A percentile compares a stretch with the other conserved stretches of the same genome.
Evolutionary conservation across 2,113 vertebrate genomes (phyloP).

Genomic region (Xenotilapia leptura): DNA sequence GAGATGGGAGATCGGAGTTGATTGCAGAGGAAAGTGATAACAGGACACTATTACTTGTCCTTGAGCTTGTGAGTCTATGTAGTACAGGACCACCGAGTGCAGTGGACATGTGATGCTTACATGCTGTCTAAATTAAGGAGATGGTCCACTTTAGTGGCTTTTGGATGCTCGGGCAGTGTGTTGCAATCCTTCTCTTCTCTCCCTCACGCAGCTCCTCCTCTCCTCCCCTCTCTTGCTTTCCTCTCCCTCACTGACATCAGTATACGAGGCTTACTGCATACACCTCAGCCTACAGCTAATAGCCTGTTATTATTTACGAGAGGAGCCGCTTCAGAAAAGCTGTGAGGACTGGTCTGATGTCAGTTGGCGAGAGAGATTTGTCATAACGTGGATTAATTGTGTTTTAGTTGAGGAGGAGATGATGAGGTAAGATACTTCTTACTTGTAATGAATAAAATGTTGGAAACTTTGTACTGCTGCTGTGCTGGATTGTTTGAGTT

Average conservation of each 20-base stretch:
- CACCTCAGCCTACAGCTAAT: slow-evolving; percentile 16
- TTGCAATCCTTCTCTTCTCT: neutral
- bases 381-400: neutral
- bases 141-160: slow-evolving; percentile 31
- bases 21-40: slow-evolving; percentile 29
- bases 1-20: neutral
- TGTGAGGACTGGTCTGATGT: neutral
- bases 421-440: slow-evolving; percentile 38
- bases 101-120: slow-evolving; percentile 44
- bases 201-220: neutral
- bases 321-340: neutral
- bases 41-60: slow-evolving; percentile 51
- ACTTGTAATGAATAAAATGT: neutral
- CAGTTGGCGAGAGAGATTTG: neutral
- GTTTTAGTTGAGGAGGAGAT: neutral
- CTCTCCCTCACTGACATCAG: neutral
- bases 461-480: neutral
- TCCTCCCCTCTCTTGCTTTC: neutral
- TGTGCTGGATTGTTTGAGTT: neutral
- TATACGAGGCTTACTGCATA: neutral
- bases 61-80: slow-evolving; percentile 17
- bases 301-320: neutral
- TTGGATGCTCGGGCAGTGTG: neutral
- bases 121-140: slow-evolving; percentile 37
- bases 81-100: slow-evolving; percentile 29